These are phyloP conservation scores for Anthopleura sola DNA, from an alignment of 64 coral and sea anemone genomes.

Conservation along the genomic window DNA sequence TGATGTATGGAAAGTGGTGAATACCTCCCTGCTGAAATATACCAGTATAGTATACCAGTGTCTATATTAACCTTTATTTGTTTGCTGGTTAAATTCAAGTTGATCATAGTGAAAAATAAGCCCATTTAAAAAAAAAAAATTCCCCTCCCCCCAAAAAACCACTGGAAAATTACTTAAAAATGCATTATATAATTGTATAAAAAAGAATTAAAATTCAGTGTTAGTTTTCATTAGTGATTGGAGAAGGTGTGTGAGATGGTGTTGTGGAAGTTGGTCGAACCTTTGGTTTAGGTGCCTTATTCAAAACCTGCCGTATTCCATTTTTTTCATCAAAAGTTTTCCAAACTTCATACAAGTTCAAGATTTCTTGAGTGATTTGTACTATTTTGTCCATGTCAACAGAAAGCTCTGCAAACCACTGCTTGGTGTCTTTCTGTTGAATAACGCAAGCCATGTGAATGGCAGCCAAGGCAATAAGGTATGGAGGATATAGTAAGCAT, in stretches of 20 bases:
- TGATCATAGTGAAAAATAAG: background rate
- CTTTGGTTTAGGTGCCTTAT: constrained; percentile 87
- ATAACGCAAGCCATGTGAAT: constrained; percentile 99
- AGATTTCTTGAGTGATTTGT: constrained; percentile 95
- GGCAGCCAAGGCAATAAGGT: constrained; percentile 90
- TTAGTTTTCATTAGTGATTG: constrained; percentile 3
- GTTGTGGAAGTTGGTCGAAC: constrained; percentile 87
- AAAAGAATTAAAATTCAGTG: background rate
- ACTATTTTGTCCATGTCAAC: constrained; percentile 97
- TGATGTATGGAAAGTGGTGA: too few relatives aligned
- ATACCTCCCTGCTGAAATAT: too few relatives aligned
- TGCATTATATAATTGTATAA: background rate
- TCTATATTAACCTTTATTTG: too few relatives aligned
- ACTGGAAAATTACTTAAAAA: background rate
- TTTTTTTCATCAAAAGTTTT: constrained; percentile 94
- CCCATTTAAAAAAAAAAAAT: background rate
- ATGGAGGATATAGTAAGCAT: constrained; percentile 85
- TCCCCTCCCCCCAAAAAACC: background rate
- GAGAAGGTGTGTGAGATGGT: constrained; percentile 21
- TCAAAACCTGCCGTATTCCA: constrained; percentile 69
- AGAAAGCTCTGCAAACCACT: constrained; percentile 95
- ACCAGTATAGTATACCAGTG: too few relatives aligned
- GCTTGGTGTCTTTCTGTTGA: constrained; percentile 87
- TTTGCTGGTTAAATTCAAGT: background rate
- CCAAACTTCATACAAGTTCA: constrained; percentile 94